Evolutionary conservation across 1,140 invertebrate species (phyloP).

Genomic region (Teleogryllus occipitalis): DNA sequence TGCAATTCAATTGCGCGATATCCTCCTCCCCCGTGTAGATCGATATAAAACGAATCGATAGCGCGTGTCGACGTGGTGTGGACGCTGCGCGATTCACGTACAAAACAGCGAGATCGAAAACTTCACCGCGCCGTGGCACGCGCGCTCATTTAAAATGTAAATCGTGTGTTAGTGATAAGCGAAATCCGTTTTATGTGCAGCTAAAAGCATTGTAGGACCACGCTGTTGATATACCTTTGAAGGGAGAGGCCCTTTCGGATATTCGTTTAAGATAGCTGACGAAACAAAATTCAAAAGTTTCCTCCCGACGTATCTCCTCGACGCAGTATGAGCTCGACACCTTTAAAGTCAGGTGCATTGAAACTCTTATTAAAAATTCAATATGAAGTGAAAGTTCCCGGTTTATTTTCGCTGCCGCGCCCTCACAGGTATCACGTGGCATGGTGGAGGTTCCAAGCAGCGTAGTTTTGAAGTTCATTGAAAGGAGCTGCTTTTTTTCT

Average conservation of each 20-base stretch:
- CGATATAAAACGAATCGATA: not conserved
- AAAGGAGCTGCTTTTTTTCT: too few species aligned
- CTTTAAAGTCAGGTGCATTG: not conserved
- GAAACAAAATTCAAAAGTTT: too few species aligned
- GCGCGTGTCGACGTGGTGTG: not conserved
- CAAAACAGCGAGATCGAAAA: not conserved
- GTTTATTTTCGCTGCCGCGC: too few species aligned
- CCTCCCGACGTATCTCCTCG: too few species aligned
- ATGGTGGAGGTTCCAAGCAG: too few species aligned
- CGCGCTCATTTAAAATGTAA: not conserved
- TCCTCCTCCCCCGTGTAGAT: not conserved
- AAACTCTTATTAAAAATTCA: not conserved
- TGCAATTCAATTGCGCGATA: too few species aligned
- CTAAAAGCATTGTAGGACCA: not conserved
- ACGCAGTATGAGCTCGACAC: not conserved
- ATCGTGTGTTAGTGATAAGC: not conserved
- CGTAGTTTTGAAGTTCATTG: too few species aligned
- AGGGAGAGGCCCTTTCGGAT: not conserved
- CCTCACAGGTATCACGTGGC: too few species aligned
- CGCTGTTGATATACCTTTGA: not conserved
- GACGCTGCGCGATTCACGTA: not conserved
- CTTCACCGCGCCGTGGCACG: not conserved
- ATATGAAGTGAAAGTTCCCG: not conserved
- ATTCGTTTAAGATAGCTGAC: too few species aligned
- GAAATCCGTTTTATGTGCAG: not conserved